These are phyloP conservation scores for Dolichoris vasculosae DNA, from an alignment of 1,140 invertebrate species.

Conservation along the genomic window DNA sequence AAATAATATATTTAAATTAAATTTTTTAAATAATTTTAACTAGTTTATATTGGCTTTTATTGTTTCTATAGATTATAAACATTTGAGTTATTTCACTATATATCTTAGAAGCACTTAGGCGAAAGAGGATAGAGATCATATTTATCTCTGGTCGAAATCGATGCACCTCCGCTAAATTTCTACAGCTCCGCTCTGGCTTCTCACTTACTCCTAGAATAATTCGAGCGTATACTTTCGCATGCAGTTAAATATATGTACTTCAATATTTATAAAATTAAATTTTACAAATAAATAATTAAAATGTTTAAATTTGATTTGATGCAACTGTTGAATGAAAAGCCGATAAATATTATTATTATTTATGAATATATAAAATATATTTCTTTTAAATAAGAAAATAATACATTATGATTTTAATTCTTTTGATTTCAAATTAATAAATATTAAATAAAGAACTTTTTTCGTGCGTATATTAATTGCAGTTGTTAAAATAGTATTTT, in stretches of 20 bases:
- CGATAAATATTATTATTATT: too few species aligned
- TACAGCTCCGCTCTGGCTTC: not conserved
- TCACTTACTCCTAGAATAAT: constrained; percentile 15
- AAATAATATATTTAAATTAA: not conserved
- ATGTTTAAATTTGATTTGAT: not conserved
- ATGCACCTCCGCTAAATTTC: constrained; percentile 31
- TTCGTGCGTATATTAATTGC: too few species aligned
- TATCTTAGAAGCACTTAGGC: not conserved
- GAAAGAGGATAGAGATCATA: constrained; percentile 8
- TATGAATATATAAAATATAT: too few species aligned
- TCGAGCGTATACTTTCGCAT: constrained; percentile 16
- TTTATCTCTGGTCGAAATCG: constrained; percentile 34
- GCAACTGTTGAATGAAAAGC: too few species aligned
- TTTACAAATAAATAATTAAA: not conserved
- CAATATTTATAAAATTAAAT: not conserved
- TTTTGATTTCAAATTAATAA: too few species aligned
- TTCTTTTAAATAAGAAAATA: too few species aligned
- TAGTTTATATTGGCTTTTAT: not conserved
- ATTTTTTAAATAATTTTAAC: not conserved
- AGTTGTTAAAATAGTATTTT: too few species aligned
- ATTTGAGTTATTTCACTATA: not conserved
- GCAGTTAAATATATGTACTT: constrained; percentile 8
- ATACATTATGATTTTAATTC: too few species aligned
- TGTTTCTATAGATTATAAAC: constrained; percentile 31
- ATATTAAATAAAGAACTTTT: too few species aligned